These are phyloP conservation scores for Carduelis carduelis DNA, from an alignment of 2,797 vertebrate species.

Conservation along the genomic window DNA sequence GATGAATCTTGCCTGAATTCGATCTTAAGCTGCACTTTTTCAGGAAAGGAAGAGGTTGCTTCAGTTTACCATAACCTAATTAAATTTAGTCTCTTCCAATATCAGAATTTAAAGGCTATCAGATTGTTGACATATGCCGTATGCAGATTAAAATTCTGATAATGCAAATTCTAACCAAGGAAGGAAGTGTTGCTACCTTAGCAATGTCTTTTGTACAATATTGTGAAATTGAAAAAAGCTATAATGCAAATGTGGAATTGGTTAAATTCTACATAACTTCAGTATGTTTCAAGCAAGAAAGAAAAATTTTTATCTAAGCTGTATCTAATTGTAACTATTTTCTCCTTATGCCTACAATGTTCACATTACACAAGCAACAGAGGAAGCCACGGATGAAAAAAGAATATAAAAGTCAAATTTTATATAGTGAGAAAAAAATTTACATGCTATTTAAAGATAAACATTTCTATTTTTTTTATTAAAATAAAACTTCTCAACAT, in stretches of 20 bases:
- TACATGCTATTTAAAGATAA: neutral
- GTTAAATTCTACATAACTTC: neutral
- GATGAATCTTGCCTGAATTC: neutral
- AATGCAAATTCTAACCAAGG: neutral
- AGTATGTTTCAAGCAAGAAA: neutral
- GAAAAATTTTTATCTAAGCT: neutral
- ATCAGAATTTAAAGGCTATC: neutral
- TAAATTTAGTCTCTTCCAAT: neutral
- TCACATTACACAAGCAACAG: neutral
- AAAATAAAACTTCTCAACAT: neutral
- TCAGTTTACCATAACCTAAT: neutral
- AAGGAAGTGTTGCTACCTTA: neutral
- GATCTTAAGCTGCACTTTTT: neutral
- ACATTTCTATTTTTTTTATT: neutral
- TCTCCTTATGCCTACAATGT: neutral
- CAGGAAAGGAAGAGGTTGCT: neutral
- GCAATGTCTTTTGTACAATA: neutral
- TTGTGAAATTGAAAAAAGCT: neutral
- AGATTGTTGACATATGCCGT: neutral
- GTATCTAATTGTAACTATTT: neutral
- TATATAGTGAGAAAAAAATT: neutral
- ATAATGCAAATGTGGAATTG: neutral
- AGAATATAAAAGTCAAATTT: neutral
- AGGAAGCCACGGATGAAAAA: neutral
- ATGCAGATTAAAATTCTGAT: neutral